Base-by-base conservation (phyloP, 2,113 vertebrate genomes). In the Heterochromis multidens region DNA sequence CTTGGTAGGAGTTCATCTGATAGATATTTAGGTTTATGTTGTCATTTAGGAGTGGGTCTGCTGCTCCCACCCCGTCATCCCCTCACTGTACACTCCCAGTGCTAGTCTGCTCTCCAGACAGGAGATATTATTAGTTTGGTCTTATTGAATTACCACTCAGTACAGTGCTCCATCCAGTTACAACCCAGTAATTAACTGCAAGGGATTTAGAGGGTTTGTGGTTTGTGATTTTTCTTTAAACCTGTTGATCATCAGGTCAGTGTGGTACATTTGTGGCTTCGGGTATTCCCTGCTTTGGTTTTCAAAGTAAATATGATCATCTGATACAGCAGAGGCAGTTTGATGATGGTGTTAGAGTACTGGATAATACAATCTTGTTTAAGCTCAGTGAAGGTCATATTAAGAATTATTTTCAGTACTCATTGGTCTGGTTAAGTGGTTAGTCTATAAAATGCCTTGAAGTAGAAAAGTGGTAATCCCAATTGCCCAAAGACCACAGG, bases 121-220 rank as follows among this genome's bases (percentile, higher is more conserved):
- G 65, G 52, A 87, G 90, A 93, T 95, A 95, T 93, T 95, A 95
- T 94, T 94, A 94, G 90, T 93, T 90, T 89, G 86, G 79, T 91
- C 83, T 95, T 94, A 94, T 94, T 95, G 94, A 94, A 94, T 95
- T 94, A 92, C 88, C 67, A 80, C 91, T 90, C 88, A 88, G 87
- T 80, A 85, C 80, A 94, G 87, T 25, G 81, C 85, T 93, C 86
- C 89, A 86, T 92, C 56, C 72, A 86, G 82, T 84, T 89, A 86
- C 62, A 85, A 77, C 43, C 81, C 87, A 86, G 87, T 93, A 93
- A 95, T 95, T 93, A 95, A 91, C 87, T 90, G 80, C 83, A n/a
- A 92, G 79, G 83, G 89, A 92, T 92, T 94, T 93, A 46, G 72
- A 59, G 49, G 60, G 85, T 91, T 94, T 94, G 59, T 65, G 86